Evolutionary conservation across 2,113 vertebrate species (phyloP).

Genomic region (Spheniscus mendiculus): DNA sequence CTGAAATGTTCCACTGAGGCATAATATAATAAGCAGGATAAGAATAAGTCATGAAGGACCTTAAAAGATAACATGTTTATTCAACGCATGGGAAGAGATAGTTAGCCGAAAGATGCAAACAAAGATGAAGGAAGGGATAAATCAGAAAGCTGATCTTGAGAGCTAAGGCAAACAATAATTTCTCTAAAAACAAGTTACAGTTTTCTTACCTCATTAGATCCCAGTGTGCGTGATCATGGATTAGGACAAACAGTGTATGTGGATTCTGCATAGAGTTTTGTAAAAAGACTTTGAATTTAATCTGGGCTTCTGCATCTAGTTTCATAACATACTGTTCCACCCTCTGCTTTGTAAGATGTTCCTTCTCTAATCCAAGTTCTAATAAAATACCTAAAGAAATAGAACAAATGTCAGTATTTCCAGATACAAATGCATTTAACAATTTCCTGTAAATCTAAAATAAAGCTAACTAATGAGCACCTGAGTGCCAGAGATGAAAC

Average conservation of each 20-base stretch:
- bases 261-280: constrained; percentile 90
- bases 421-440: neutral
- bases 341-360: constrained; percentile 78
- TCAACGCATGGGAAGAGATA: neutral
- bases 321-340: constrained; percentile 90
- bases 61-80: neutral
- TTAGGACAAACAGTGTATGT: constrained; percentile 92
- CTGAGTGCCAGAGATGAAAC: constrained; percentile 91
- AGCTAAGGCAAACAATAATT: neutral
- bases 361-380: constrained; percentile 89
- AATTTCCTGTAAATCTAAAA: neutral
- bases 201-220: constrained; percentile 86
- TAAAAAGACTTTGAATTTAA: constrained; percentile 85
- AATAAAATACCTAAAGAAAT: constrained; percentile 85
- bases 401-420: neutral
- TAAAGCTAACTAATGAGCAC: constrained; percentile 66
- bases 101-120: neutral
- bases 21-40: neutral
- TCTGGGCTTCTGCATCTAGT: constrained; percentile 84
- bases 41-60: neutral
- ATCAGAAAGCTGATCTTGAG: neutral
- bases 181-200: neutral
- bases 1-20: neutral
- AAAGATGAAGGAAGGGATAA: neutral
- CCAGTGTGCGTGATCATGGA: constrained; percentile 97